Base-by-base conservation (phyloP, 2,888 invertebrate species). In the Rhorus exstirpatorius region DNA sequence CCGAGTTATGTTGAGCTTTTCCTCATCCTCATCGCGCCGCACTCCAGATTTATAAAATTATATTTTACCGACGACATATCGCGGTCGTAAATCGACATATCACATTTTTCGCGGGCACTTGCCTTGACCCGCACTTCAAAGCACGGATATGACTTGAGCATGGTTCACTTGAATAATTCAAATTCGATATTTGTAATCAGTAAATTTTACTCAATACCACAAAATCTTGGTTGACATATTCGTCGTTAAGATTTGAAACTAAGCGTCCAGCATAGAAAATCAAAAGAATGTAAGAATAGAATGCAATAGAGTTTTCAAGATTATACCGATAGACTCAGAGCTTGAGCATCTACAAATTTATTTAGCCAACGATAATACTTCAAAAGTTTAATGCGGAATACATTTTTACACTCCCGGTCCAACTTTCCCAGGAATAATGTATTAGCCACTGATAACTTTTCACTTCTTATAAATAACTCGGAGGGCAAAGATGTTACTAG, bases 41-140 rank as follows among this genome's bases (percentile, higher is more conserved):
- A n/a, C 51, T 58, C 7, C 35, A 26, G 26, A 53, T 72, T 77
- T 44, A 61, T 10, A 24, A 61, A 61, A 61, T 77, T 67, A 17
- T 44, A 49, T 55, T 75, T 26, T 41, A 61, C 41, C 21, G 8
- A 41, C 24, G 10, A 46, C 10, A 19, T 38, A 53, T 68, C n/a
- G 17, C 26, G 8, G 7, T 61, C 31, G 17, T 49, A 31, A 35
- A 35, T n/a, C 17, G 49, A 49, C 4, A 49, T 6, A 10, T 24
- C 46, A 21, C 1, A 3, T 6, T 35, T 12, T 19, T 49, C n/a
- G n/a, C n/a, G n/a, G n/a, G n/a, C n/a, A n/a, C n/a, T 12, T 19
- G 12, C 19, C 41, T 17, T 19, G 10, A 21, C 6, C 1, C 35
- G 12, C 4, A 19, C 17, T 35, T 12, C 1, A 35, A n/a, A 8